phyloP scores from a whole-genome alignment of 2,797 vertebrate genomes.

The Sciaenops ocellatus region DNA sequence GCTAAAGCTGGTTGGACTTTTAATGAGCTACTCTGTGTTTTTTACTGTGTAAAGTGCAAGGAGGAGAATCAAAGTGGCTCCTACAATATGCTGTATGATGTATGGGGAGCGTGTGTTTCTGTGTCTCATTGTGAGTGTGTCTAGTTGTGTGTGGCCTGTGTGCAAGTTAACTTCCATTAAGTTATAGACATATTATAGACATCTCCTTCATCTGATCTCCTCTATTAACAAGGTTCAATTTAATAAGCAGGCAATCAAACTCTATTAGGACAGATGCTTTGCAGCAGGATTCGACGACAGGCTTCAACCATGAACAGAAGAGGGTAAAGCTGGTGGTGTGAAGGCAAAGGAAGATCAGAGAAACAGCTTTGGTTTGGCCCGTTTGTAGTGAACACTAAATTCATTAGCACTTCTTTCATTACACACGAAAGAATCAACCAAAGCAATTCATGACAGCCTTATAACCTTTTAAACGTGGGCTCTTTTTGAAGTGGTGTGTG shows the following conservation, averaged over 20 bases:
- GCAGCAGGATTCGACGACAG: slow-evolving; percentile 48
- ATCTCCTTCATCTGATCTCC: slow-evolving; percentile 56
- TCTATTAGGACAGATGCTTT: slow-evolving; percentile 65
- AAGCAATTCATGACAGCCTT: slow-evolving; percentile 67
- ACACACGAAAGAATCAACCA: slow-evolving; percentile 65
- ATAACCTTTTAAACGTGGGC: slow-evolving; percentile 65
- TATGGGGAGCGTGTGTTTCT: background rate
- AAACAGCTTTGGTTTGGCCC: slow-evolving; percentile 69
- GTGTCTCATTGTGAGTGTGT: background rate
- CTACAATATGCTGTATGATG: slow-evolving; percentile 7
- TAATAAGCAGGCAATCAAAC: slow-evolving; percentile 55
- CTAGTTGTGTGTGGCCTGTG: slow-evolving; percentile 46
- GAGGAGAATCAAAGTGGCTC: slow-evolving; percentile 42
- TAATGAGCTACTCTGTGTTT: slow-evolving; percentile 41
- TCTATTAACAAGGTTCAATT: slow-evolving; percentile 46
- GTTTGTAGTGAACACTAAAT: slow-evolving; percentile 74
- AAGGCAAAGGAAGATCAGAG: slow-evolving; percentile 72
- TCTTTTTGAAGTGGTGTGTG: slow-evolving; percentile 70
- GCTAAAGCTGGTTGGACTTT: slow-evolving; percentile 31
- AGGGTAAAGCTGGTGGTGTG: slow-evolving; percentile 50
- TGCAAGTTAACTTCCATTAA: slow-evolving; percentile 23
- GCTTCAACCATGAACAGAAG: slow-evolving; percentile 50
- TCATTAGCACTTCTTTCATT: slow-evolving; percentile 81
- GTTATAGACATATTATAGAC: slow-evolving; percentile 17
- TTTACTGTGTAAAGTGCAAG: slow-evolving; percentile 15